Percentiles rank a stretch among this genome's conserved stretches.
Evolutionary conservation across 92 coral and sea anemone species (phyloP).

Genomic region (Desmophyllum pertusum): DNA sequence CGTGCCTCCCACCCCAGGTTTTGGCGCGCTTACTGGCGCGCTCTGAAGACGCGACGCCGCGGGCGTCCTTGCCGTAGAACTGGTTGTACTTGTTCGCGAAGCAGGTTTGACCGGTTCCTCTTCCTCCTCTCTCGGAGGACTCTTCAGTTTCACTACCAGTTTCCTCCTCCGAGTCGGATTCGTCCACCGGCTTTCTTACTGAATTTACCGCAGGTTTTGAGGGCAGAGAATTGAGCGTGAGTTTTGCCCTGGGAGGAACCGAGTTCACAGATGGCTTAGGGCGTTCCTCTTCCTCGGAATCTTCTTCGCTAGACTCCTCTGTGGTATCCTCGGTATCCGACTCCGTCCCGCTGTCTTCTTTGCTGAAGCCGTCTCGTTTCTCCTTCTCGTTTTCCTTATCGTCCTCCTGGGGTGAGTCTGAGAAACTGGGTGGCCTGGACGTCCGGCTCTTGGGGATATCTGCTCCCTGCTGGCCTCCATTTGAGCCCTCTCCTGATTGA

Average conservation of each 20-base stretch:
- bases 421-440: conserved; percentile 68
- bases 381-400: conserved; percentile 84
- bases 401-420: conserved; percentile 84
- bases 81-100: conserved; percentile 46
- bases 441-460: conserved; percentile 57
- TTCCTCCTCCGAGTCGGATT: conserved; percentile 72
- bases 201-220: conserved; percentile 41
- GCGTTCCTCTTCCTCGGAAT: conserved; percentile 66
- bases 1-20: conserved; percentile 40
- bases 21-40: conserved; percentile 56
- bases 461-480: conserved; percentile 76
- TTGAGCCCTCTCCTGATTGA: conserved; percentile 83
- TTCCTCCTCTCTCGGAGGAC: conserved; percentile 63
- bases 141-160: conserved; percentile 51
- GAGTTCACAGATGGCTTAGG: conserved; percentile 35
- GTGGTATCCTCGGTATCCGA: conserved; percentile 66
- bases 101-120: conserved; percentile 56
- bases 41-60: conserved; percentile 54
- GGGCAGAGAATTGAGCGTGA: conserved; percentile 55
- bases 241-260: conserved; percentile 25
- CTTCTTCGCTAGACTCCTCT: conserved; percentile 73
- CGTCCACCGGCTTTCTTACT: conserved; percentile 47
- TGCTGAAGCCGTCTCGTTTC: conserved; percentile 67
- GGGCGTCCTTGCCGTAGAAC: conserved; percentile 47
- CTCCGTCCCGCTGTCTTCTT: conserved; percentile 82